phyloP scores from a whole-genome alignment of 2,113 vertebrate species.

The Camelus dromedarius region DNA sequence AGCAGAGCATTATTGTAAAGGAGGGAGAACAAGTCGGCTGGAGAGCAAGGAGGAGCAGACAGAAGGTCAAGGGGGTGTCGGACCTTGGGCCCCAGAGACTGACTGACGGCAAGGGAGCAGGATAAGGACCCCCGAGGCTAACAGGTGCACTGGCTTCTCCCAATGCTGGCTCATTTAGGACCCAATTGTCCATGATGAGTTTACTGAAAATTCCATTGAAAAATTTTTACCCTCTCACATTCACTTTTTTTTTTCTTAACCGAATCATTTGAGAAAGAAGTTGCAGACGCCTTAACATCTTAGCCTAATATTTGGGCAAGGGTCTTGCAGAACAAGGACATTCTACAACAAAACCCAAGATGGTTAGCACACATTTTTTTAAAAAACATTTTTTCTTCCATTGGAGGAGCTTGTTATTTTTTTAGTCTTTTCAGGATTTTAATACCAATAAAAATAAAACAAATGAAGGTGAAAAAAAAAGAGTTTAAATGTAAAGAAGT shows the following conservation, averaged over 20 bases:
- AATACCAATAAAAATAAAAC: slow-evolving; percentile 20
- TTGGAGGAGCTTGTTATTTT: neutral
- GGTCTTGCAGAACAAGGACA: neutral
- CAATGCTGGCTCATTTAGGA: neutral
- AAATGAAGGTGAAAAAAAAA: neutral
- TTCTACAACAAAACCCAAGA: fast-evolving
- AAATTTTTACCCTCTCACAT: neutral
- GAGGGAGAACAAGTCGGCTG: neutral
- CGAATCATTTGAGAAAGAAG: neutral
- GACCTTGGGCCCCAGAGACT: neutral
- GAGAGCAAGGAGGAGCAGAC: too few species aligned
- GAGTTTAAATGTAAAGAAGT: neutral
- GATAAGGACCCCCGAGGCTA: fast-evolving
- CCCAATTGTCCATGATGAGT: neutral
- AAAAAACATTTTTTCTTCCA: neutral
- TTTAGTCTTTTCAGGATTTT: slow-evolving; percentile 16
- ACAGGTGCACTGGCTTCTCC: fast-evolving
- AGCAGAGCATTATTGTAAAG: neutral
- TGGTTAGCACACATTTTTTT: neutral
- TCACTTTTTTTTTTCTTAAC: neutral
- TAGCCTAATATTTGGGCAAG: neutral
- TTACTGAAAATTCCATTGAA: neutral
- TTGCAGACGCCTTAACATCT: neutral
- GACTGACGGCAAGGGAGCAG: neutral
- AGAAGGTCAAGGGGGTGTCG: neutral